A percentile compares a stretch with the other conserved stretches of the same genome.
Evolutionary conservation across 2,797 vertebrate genomes (phyloP).

Genomic region (Scyliorhinus canicula): DNA sequence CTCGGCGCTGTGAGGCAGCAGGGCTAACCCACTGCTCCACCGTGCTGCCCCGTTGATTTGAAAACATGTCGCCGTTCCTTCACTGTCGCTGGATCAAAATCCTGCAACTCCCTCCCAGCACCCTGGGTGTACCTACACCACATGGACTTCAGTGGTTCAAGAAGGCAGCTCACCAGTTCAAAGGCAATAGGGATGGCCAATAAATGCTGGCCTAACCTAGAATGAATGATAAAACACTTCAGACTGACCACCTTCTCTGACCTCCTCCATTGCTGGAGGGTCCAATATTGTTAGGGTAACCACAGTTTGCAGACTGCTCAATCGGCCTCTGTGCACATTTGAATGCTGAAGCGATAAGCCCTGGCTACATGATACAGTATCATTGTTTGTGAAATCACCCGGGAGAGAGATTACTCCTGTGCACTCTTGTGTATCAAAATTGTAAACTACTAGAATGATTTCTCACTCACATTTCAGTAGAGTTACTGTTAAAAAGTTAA

Average conservation of each 20-base stretch:
- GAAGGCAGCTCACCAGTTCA: neutral
- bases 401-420: neutral
- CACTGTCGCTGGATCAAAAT: neutral
- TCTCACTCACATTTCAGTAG: slow-evolving; percentile 5
- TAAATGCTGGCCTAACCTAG: neutral
- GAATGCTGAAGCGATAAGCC: neutral
- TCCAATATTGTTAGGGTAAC: no score
- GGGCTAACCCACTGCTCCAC: no score
- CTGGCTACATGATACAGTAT: neutral
- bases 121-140: neutral
- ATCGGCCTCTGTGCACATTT: neutral
- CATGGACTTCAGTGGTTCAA: neutral
- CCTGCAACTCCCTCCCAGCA: neutral
- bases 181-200: neutral
- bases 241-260: neutral
- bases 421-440: neutral
- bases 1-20: no score
- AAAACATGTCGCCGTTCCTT: neutral
- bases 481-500: neutral
- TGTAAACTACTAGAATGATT: neutral
- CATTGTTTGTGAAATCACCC: neutral
- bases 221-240: no score
- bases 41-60: no score
- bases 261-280: neutral
- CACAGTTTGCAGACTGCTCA: neutral